Base-by-base conservation (phyloP, 2,888 invertebrate genomes). In the Tinea trinotella region DNA sequence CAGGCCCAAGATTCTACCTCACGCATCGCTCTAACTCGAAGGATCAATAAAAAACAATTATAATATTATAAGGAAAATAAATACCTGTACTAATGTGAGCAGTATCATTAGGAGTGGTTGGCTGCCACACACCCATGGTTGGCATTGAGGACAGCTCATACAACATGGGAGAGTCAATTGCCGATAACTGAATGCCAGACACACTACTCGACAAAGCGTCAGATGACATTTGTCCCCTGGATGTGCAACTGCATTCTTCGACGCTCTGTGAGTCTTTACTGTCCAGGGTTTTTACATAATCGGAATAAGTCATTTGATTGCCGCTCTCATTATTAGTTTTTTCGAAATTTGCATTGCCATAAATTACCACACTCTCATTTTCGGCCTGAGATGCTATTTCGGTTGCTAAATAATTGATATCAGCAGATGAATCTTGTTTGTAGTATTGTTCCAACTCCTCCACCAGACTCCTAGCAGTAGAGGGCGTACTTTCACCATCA, bases 381-480 rank as follows among this genome's bases (percentile, higher is more conserved):
- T 2, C 15, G 13, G 13, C 40, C 7, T 40, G 12, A 40, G 40
- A 40, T 15, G n/a, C 40, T 15, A n/a, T 15, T 2, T 30, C 30
- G 7, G 22, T 7, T 22, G 22, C 3, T 22, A 7, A 22, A 5
- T 22, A 7, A 22, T 30, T 30, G n/a, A 30, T 7, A 30, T 30
- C 30, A 2, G 30, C 30, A 6, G 40, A 40, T 12, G 40, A n/a
- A 2, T 40, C 40, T 12, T 40, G 40, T 15, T 40, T 24, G 17
- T 18, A 84, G 60, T 81, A 83, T 57, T 78, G 73, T 59, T 83
- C 80, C 17, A 79, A 72, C 58, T 85, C 85, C 10, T 83, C 84
- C 0, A 85, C 75, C 0, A 85, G 67, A 60, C 85, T 85, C 3
- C 77, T 70, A 35, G 85, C 85, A 0, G 85, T 85, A 0, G 85